These are phyloP conservation scores for Otis tarda DNA, from an alignment of 2,113 vertebrate species.

Conservation along the genomic window DNA sequence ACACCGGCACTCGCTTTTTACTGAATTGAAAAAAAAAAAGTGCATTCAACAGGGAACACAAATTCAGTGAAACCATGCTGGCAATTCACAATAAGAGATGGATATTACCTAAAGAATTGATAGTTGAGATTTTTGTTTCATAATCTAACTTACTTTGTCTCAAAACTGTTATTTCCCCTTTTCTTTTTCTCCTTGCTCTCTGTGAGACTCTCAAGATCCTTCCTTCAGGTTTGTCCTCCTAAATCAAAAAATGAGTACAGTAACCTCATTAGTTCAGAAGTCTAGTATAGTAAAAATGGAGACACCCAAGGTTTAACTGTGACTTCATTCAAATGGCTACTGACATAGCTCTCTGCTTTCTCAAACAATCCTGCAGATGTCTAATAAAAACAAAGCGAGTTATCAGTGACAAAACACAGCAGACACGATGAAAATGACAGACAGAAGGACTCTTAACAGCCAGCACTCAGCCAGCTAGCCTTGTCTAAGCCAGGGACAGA, in stretches of 20 bases:
- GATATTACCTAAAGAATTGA: background rate
- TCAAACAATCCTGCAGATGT: background rate
- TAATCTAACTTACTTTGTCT: constrained; percentile 80
- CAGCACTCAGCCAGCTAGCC: background rate
- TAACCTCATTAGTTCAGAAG: background rate
- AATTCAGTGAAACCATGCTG: background rate
- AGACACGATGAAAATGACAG: background rate
- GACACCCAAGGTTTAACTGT: background rate
- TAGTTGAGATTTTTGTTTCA: background rate
- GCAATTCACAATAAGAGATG: background rate
- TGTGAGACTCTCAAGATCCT: constrained; percentile 79
- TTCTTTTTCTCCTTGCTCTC: constrained; percentile 81
- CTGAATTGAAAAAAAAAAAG: background rate
- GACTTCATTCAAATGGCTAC: background rate
- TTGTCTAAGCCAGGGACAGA: background rate
- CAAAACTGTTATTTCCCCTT: constrained; percentile 78
- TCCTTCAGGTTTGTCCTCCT: constrained; percentile 84
- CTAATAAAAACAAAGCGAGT: background rate
- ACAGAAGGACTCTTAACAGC: background rate
- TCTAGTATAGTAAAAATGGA: background rate
- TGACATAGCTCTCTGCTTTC: background rate
- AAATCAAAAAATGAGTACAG: constrained; percentile 6
- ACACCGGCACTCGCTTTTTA: background rate
- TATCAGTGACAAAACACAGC: background rate
- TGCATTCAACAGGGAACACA: background rate